Conservation (phyloP, 2,888 invertebrate species). For the Pocota personata region DNA sequence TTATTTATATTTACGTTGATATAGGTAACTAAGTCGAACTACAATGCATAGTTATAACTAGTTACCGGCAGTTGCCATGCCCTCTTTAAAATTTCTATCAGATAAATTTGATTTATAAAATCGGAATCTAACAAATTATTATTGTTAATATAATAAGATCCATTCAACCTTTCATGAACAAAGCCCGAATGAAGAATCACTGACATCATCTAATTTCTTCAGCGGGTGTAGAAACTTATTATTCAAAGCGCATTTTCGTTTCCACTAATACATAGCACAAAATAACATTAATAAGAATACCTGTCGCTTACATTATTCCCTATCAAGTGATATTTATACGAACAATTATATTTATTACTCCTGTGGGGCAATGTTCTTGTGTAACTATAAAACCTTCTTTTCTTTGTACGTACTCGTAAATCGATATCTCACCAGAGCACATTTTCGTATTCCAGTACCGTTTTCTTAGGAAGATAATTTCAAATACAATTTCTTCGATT, state of each 20-base stretch:
- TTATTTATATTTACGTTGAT: no score
- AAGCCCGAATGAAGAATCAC: not conserved
- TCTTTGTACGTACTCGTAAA: not conserved
- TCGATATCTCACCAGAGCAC: not conserved
- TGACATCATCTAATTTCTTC: not conserved
- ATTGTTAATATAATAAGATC: not conserved
- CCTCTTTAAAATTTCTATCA: no score
- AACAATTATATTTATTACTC: slow-evolving; percentile 41
- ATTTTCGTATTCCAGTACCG: not conserved
- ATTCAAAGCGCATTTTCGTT: slow-evolving; percentile 13
- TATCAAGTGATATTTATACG: slow-evolving; percentile 42
- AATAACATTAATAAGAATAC: slow-evolving; percentile 14
- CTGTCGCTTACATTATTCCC: slow-evolving; percentile 17
- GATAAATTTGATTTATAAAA: no score
- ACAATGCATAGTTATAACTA: no score
- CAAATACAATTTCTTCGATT: slow-evolving; percentile 18
- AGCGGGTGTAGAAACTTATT: not conserved
- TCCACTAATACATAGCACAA: not conserved
- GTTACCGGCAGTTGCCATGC: no score
- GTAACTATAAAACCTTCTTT: not conserved
- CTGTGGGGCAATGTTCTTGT: not conserved
- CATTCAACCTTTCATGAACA: not conserved
- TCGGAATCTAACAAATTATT: not conserved
- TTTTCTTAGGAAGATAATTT: not conserved
- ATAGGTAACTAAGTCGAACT: no score